Conservation (phyloP, 2,797 vertebrate species). For the Pteropus rufus region DNA sequence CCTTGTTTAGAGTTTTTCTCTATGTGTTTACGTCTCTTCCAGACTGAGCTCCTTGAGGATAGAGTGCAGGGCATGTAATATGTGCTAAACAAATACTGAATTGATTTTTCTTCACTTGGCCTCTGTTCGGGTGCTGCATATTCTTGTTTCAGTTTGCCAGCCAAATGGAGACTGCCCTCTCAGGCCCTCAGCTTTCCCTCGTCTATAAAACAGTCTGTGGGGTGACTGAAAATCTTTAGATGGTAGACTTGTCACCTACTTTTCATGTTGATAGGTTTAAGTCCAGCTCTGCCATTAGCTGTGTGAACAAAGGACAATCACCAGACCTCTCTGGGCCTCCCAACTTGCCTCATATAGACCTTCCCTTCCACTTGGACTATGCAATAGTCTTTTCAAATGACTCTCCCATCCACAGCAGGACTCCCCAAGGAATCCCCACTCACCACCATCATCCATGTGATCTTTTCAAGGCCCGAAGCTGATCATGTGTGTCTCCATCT, state of each 20-base stretch:
- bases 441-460: background rate
- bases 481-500: background rate
- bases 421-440: background rate
- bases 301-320: background rate
- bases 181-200: background rate
- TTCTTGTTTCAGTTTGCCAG: background rate
- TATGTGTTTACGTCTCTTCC: background rate
- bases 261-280: background rate
- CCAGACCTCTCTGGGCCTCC: background rate
- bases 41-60: background rate
- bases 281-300: background rate
- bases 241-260: background rate
- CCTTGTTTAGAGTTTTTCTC: background rate
- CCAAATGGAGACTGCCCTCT: background rate
- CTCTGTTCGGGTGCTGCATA: background rate
- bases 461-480: background rate
- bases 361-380: background rate
- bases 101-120: background rate
- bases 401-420: background rate
- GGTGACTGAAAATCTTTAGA: background rate
- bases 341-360: background rate
- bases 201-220: background rate
- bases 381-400: background rate
- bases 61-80: background rate
- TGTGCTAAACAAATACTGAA: background rate